Evolutionary conservation across 92 coral and sea anemone genomes (phyloP).

Genomic region (Phenganax stokvisi): DNA sequence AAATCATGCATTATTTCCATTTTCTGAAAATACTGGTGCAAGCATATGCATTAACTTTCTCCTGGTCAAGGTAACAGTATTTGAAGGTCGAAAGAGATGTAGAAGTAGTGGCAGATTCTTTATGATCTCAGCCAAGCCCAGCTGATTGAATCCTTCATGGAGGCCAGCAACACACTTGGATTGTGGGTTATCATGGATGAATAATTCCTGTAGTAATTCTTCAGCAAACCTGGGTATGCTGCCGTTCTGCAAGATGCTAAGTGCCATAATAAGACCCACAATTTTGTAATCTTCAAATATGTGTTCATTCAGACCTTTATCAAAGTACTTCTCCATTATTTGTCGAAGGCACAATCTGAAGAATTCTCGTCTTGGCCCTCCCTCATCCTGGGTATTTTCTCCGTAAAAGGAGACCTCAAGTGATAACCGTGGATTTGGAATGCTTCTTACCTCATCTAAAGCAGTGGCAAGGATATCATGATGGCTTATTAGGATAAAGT

Average conservation of each 20-base stretch:
- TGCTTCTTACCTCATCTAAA: constrained; percentile 43
- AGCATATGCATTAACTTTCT: constrained; percentile 14
- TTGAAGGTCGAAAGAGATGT: constrained; percentile 7
- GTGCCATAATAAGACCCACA: constrained; percentile 58
- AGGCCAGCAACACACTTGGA: constrained; percentile 8
- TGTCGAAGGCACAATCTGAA: constrained; percentile 44
- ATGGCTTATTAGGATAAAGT: constrained; percentile 48
- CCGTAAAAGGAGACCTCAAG: constrained; percentile 57
- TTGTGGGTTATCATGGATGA: constrained; percentile 13
- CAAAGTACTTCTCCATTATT: constrained; percentile 46
- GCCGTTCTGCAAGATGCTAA: constrained; percentile 60
- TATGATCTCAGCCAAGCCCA: constrained; percentile 6
- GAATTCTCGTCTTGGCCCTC: constrained; percentile 57
- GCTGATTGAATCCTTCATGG: not conserved
- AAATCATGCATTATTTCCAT: not conserved
- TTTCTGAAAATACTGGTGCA: not conserved
- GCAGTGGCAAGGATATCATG: constrained; percentile 46
- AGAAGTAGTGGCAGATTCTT: constrained; percentile 4
- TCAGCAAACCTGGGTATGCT: constrained; percentile 50
- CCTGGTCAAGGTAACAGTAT: not conserved
- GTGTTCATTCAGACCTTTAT: constrained; percentile 49
- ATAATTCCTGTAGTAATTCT: constrained; percentile 48
- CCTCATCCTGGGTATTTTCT: constrained; percentile 50
- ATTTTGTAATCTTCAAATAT: constrained; percentile 47
- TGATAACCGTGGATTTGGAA: constrained; percentile 42